Conservation (phyloP, 2,888 invertebrate species). For the Eumerus sabulonum region DNA sequence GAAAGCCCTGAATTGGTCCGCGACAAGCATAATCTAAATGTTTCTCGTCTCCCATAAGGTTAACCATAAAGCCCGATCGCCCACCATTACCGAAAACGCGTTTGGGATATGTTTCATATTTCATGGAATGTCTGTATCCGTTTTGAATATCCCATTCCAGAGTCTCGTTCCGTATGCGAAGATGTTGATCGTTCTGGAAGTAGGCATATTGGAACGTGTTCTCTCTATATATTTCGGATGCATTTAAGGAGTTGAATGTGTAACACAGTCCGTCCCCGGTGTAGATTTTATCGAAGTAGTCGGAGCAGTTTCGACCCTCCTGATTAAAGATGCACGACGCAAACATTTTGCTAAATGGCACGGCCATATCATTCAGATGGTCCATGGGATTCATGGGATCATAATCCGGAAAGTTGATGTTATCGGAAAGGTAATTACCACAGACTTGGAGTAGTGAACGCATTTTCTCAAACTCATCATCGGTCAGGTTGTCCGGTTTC, state of each 20-base stretch:
- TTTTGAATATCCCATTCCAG: constrained; percentile 13
- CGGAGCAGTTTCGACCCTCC: background rate
- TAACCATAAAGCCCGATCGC: constrained; percentile 83
- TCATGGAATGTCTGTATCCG: background rate
- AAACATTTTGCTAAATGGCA: background rate
- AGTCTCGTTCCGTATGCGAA: constrained; percentile 71
- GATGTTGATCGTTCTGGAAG: constrained; percentile 10
- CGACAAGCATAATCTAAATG: constrained; percentile 86
- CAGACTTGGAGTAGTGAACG: constrained; percentile 8
- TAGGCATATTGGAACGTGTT: constrained; percentile 73
- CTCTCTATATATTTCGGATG: constrained; percentile 82
- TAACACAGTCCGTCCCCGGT: constrained; percentile 14
- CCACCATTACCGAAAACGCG: constrained; percentile 84
- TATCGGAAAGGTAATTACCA: constrained; percentile 4
- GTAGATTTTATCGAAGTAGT: constrained; percentile 16
- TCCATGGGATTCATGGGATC: background rate
- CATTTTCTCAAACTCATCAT: constrained; percentile 5
- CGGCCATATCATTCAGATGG: background rate
- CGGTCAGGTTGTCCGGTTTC: background rate
- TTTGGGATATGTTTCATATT: constrained; percentile 82
- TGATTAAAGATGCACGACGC: constrained; percentile 2
- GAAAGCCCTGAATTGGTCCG: constrained; percentile 87
- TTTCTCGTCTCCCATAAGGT: constrained; percentile 81
- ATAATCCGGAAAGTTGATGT: constrained; percentile 6
- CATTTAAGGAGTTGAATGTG: constrained; percentile 83